A percentile compares a stretch with the other conserved stretches of the same genome.
phyloP scores from a whole-genome alignment of 2,113 vertebrate species.

The Chloroceryle aenea region DNA sequence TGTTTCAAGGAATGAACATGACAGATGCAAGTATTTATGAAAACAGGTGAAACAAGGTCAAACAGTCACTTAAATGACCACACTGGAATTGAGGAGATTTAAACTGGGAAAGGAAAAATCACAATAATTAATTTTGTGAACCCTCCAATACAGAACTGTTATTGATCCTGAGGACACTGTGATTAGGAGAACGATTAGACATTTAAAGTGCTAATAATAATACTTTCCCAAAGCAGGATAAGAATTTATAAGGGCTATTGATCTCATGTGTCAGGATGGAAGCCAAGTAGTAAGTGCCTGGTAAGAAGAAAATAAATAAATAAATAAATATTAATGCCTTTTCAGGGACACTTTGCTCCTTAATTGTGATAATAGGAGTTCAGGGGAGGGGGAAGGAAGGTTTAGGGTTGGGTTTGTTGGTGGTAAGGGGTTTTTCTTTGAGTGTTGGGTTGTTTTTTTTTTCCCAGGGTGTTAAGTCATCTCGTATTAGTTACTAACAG shows the following conservation, averaged over 20 bases:
- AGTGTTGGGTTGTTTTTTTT: neutral
- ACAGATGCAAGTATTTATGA: neutral
- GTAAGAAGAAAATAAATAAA: neutral
- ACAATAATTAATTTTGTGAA: neutral
- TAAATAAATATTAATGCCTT: neutral
- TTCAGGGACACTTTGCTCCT: neutral
- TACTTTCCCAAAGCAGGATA: neutral
- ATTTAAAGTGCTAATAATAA: slow-evolving; percentile 9
- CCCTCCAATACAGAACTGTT: neutral
- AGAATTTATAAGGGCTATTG: neutral
- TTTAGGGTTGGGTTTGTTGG: neutral
- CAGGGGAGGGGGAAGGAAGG: neutral
- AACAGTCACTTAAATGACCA: neutral
- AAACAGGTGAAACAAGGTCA: slow-evolving; percentile 39
- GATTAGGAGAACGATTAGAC: neutral
- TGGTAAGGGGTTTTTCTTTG: neutral
- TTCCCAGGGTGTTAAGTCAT: neutral
- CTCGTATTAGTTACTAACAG: neutral
- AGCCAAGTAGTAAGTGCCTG: neutral
- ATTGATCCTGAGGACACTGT: neutral
- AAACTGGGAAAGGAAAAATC: neutral
- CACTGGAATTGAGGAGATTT: neutral
- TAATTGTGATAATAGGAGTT: neutral
- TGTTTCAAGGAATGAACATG: slow-evolving; percentile 6
- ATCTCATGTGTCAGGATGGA: neutral